phyloP scores from a whole-genome alignment of 2,797 vertebrate genomes.

The Lagorchestes hirsutus region DNA sequence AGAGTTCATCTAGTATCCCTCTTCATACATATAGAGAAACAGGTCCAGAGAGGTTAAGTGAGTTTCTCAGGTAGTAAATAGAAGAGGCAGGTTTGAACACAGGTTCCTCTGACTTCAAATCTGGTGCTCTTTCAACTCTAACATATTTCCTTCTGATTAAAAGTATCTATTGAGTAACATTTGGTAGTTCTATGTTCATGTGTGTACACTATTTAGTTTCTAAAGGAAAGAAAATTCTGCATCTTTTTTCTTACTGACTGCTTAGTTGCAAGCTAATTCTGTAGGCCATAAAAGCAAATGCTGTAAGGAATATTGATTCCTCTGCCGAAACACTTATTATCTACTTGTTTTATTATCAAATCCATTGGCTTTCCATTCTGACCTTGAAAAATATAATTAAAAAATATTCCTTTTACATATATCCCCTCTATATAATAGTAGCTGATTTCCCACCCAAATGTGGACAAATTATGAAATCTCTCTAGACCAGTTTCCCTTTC shows the following conservation, averaged over 20 bases:
- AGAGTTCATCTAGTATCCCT: background rate
- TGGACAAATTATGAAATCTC: background rate
- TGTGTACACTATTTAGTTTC: background rate
- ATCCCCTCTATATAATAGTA: background rate
- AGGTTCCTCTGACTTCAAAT: background rate
- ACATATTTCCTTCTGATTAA: background rate
- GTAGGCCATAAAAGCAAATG: background rate
- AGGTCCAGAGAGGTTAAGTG: background rate
- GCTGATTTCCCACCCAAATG: background rate
- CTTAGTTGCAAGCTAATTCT: background rate
- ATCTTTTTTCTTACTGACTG: background rate
- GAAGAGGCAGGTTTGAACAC: background rate
- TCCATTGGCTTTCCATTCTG: background rate
- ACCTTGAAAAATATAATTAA: background rate
- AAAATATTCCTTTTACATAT: background rate
- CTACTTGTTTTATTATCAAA: background rate
- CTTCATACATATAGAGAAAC: background rate
- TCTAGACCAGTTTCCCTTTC: background rate
- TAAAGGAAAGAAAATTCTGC: background rate
- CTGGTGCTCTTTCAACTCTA: background rate
- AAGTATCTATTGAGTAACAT: background rate
- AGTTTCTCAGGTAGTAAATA: background rate
- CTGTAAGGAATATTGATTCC: background rate
- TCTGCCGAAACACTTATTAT: background rate
- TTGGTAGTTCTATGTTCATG: background rate